Percentiles rank a stretch among this genome's conserved stretches.
phyloP scores from a whole-genome alignment of 2,797 vertebrate species.

The Hafferia zeledoni region DNA sequence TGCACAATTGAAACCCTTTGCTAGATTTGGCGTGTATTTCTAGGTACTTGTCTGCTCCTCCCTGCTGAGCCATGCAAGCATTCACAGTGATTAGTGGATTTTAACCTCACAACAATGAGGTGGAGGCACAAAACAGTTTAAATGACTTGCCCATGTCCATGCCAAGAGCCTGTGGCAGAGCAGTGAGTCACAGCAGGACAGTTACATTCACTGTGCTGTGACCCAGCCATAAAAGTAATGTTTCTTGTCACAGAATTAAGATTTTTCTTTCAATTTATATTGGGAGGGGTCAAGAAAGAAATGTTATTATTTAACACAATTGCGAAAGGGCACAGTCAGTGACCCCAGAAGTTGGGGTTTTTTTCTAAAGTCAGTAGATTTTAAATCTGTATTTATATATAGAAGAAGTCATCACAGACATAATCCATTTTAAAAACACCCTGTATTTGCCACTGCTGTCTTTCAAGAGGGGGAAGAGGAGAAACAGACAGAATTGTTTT shows the following conservation, averaged over 20 bases:
- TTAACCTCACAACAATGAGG: slow-evolving; percentile 8
- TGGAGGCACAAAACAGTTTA: neutral
- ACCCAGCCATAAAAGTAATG: slow-evolving; percentile 6
- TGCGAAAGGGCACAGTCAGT: neutral
- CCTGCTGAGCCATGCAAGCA: neutral
- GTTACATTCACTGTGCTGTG: neutral
- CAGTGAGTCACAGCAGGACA: slow-evolving; percentile 14
- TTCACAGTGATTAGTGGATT: slow-evolving; percentile 4
- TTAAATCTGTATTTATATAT: slow-evolving; percentile 31
- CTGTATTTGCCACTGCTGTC: slow-evolving; percentile 62
- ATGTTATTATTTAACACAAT: slow-evolving; percentile 62
- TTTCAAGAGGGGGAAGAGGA: slow-evolving; percentile 56
- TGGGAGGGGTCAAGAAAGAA: slow-evolving; percentile 32
- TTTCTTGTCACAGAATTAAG: slow-evolving; percentile 35
- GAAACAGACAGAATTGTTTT: slow-evolving; percentile 69
- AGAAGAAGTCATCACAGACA: slow-evolving; percentile 56
- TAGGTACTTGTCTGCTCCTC: neutral
- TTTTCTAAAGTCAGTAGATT: slow-evolving; percentile 27
- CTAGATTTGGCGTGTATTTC: neutral
- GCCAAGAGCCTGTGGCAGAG: slow-evolving; percentile 35
- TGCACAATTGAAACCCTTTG: neutral
- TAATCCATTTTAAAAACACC: slow-evolving; percentile 52
- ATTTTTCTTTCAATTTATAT: neutral
- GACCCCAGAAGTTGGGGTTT: neutral
- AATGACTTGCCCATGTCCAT: neutral